Percentiles rank a stretch among this genome's conserved stretches.
Conservation (phyloP, 2,888 invertebrate species). For the Synanthedon formicaeformis region DNA sequence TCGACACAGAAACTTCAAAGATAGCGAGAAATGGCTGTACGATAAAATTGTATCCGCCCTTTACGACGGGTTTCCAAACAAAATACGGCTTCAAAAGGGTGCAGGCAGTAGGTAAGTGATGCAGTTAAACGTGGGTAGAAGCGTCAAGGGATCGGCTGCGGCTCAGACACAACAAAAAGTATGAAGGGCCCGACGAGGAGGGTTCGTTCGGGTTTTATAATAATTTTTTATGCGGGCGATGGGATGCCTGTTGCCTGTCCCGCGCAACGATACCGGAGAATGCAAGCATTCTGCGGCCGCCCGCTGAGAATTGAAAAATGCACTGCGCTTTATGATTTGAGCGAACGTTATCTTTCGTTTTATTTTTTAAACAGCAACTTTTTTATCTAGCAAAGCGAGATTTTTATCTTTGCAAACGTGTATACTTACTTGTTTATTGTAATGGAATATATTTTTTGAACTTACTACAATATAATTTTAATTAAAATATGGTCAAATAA, state of each 20-base stretch:
- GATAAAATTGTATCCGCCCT: constrained; percentile 4
- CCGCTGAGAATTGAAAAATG: background rate
- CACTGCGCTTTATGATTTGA: background rate
- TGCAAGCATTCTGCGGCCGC: background rate
- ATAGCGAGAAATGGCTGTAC: background rate
- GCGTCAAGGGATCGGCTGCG: constrained; percentile 11
- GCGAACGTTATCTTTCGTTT: background rate
- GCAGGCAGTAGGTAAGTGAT: constrained; percentile 27
- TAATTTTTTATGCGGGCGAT: constrained; percentile 38
- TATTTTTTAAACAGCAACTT: background rate
- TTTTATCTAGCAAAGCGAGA: background rate
- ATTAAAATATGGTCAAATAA: no score
- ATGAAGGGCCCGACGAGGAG: constrained; percentile 22
- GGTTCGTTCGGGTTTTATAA: constrained; percentile 29
- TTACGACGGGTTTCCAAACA: background rate
- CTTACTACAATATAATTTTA: no score
- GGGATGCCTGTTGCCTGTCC: constrained; percentile 14
- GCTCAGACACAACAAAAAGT: constrained; percentile 31
- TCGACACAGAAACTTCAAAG: background rate
- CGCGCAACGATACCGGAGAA: background rate
- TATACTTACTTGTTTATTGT: no score
- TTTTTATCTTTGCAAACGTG: no score
- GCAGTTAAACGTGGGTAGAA: constrained; percentile 11
- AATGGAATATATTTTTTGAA: no score
- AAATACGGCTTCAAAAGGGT: constrained; percentile 34